Conservation (phyloP, 1,140 invertebrate genomes). For the Drosophila nasuta region DNA sequence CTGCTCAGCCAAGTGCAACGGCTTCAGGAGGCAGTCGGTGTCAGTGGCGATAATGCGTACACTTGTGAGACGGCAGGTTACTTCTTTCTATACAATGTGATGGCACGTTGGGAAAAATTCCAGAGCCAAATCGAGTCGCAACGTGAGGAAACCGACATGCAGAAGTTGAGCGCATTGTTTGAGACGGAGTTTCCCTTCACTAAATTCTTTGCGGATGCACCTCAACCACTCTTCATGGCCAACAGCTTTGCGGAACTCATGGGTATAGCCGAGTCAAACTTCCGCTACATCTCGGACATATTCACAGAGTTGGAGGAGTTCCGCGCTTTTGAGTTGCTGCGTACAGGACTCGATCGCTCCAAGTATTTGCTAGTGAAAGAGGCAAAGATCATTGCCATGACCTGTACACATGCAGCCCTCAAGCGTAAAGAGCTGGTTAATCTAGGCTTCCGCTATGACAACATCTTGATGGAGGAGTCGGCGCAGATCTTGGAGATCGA, state of each 20-base stretch:
- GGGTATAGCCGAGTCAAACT: slow-evolving; percentile 96
- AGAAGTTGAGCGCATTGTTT: slow-evolving; percentile 78
- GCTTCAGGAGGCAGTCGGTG: slow-evolving; percentile 93
- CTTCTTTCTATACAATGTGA: slow-evolving; percentile 92
- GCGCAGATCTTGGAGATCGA: slow-evolving; percentile 99
- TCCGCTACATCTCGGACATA: slow-evolving; percentile 97
- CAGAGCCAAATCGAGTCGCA: slow-evolving; percentile 78
- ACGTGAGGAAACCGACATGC: slow-evolving; percentile 30
- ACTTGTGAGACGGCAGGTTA: slow-evolving; percentile 99
- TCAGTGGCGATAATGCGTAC: slow-evolving; percentile 95
- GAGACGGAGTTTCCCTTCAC: slow-evolving; percentile 96
- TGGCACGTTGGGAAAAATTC: slow-evolving; percentile 96
- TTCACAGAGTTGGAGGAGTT: slow-evolving; percentile 99
- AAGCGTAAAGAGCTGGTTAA: slow-evolving; percentile 98
- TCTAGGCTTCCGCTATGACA: slow-evolving; percentile 98
- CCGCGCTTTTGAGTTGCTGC: slow-evolving; percentile 97
- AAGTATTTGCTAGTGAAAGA: slow-evolving; percentile 99
- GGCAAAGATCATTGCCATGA: slow-evolving; percentile 99
- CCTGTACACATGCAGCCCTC: slow-evolving; percentile 99
- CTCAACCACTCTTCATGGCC: slow-evolving; percentile 95
- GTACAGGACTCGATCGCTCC: slow-evolving; percentile 97
- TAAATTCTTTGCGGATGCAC: slow-evolving; percentile 96
- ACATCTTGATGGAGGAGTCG: slow-evolving; percentile 99
- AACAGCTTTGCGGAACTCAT: slow-evolving; percentile 94
- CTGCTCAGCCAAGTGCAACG: slow-evolving; percentile 95